A percentile compares a stretch with the other conserved stretches of the same genome.
phyloP scores from a whole-genome alignment of 1,140 invertebrate genomes.

The Capitella teleta region DNA sequence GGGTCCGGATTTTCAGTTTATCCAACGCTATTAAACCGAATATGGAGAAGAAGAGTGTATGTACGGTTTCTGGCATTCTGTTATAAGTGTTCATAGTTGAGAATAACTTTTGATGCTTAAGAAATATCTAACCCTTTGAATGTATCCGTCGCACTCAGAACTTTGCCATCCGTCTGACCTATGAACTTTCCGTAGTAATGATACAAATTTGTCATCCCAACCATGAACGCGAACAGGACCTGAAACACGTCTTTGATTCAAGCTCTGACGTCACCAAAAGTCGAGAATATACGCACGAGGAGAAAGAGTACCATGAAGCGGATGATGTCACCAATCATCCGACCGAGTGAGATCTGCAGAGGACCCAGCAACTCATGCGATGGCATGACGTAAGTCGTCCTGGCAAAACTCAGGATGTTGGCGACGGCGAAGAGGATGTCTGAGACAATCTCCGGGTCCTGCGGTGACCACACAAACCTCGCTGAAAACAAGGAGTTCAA shows the following conservation, averaged over 20 bases:
- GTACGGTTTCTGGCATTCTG: constrained; percentile 52
- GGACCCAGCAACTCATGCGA: constrained; percentile 18
- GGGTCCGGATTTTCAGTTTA: constrained; percentile 7
- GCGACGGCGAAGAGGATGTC: constrained; percentile 14
- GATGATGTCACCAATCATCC: constrained; percentile 17
- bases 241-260: too few relatives aligned
- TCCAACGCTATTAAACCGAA: constrained; percentile 56
- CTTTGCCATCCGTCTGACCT: too few relatives aligned
- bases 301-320: constrained; percentile 13
- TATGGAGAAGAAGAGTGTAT: constrained; percentile 63
- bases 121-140: constrained; percentile 41
- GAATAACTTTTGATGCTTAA: too few relatives aligned
- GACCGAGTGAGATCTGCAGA: constrained; percentile 17
- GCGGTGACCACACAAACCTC: constrained; percentile 9
- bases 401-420: constrained; percentile 13
- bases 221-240: constrained; percentile 43
- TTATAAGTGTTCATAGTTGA: too few relatives aligned
- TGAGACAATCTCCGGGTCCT: constrained; percentile 13
- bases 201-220: constrained; percentile 40
- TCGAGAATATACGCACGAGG: constrained; percentile 12
- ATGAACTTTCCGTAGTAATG: constrained; percentile 41
- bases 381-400: constrained; percentile 17
- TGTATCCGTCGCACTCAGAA: constrained; percentile 35
- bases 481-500: constrained; percentile 4
- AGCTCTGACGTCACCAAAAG: too few relatives aligned